phyloP scores from a whole-genome alignment of 2,113 vertebrate species.

The Mixornis gularis region DNA sequence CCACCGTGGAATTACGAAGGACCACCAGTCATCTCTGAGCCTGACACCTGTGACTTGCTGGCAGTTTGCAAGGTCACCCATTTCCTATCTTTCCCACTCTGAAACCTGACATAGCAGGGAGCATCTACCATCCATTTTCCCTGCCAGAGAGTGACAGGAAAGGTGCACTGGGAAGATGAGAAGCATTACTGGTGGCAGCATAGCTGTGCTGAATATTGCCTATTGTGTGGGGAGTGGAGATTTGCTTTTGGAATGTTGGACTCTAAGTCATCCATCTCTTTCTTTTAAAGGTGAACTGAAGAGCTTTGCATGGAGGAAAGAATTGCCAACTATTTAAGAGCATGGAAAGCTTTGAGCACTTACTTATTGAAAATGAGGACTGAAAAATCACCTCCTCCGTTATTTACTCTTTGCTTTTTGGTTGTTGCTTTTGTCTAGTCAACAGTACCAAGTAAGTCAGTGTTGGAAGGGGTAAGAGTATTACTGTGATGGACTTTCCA shows the following conservation, averaged over 20 bases:
- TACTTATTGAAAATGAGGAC: background rate
- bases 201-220: slow-evolving; percentile 14
- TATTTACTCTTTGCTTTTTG: background rate
- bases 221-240: background rate
- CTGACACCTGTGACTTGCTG: background rate
- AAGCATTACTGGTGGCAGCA: background rate
- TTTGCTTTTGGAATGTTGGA: slow-evolving; percentile 34
- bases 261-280: slow-evolving; percentile 20
- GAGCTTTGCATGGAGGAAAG: background rate
- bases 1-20: background rate
- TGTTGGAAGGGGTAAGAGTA: background rate
- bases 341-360: background rate
- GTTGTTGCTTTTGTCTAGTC: background rate
- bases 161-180: background rate
- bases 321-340: background rate
- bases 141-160: background rate
- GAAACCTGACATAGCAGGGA: background rate
- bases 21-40: background rate
- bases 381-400: background rate
- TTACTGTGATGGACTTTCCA: background rate
- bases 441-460: background rate
- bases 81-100: background rate
- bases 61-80: background rate
- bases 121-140: background rate
- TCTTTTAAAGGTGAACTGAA: slow-evolving; percentile 26